Percentiles rank a stretch among this genome's conserved stretches.
Evolutionary conservation across 1,140 invertebrate genomes (phyloP).

Genomic region (Scylla paramamosain): DNA sequence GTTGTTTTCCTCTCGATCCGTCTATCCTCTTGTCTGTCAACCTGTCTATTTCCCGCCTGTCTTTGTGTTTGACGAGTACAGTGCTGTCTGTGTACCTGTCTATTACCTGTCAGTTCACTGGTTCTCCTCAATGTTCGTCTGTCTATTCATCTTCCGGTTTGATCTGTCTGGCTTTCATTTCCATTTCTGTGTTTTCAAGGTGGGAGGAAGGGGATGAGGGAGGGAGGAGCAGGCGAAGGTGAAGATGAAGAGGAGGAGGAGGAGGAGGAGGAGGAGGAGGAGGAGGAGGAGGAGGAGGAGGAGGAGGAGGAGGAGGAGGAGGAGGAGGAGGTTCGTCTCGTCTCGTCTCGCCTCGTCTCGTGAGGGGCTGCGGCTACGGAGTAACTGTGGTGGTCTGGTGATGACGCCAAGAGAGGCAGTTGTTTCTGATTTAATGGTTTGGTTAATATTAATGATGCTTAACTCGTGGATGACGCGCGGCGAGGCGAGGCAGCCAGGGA

Average conservation of each 20-base stretch:
- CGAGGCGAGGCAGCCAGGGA: too few relatives aligned
- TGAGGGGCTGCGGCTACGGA: too few relatives aligned
- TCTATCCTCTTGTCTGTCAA: neutral
- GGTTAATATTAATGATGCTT: too few relatives aligned
- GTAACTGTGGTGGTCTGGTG: too few relatives aligned
- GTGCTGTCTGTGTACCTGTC: neutral
- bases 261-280: neutral
- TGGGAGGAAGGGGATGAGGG: neutral
- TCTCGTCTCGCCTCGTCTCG: too few relatives aligned
- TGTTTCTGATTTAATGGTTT: too few relatives aligned
- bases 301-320: neutral
- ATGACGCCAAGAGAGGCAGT: too few relatives aligned
- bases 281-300: neutral
- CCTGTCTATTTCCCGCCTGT: neutral
- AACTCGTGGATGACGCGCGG: too few relatives aligned
- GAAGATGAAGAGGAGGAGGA: neutral
- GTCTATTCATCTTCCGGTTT: neutral
- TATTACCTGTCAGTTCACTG: neutral
- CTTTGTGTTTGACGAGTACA: neutral
- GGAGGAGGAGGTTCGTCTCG: too few relatives aligned
- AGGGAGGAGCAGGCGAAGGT: neutral
- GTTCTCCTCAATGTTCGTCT: neutral
- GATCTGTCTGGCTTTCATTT: neutral
- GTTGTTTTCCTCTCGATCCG: too few relatives aligned
- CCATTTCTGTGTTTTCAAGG: neutral